These are phyloP conservation scores for Hyla sarda DNA, from an alignment of 2,113 vertebrate genomes.

Conservation along the genomic window DNA sequence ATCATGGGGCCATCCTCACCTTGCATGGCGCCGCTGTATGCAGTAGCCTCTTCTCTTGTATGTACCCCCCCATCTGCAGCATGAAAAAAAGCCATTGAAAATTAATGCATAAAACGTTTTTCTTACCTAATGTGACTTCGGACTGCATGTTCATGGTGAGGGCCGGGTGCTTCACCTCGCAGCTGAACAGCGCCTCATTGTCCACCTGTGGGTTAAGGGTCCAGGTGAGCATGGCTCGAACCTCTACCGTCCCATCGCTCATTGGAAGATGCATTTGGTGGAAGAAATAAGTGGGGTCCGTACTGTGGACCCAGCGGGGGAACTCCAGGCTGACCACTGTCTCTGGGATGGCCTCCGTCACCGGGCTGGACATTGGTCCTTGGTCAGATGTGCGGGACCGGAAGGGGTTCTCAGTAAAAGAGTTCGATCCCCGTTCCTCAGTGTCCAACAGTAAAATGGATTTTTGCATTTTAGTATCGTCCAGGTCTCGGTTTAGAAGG, in stretches of 20 bases:
- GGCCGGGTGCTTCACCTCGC: slow-evolving; percentile 92
- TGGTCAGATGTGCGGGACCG: slow-evolving; percentile 71
- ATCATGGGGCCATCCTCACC: too few relatives aligned
- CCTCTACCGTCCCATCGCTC: slow-evolving; percentile 86
- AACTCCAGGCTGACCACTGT: slow-evolving; percentile 93
- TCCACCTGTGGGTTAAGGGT: slow-evolving; percentile 92
- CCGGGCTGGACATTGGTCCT: slow-evolving; percentile 66
- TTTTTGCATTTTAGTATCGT: slow-evolving; percentile 87
- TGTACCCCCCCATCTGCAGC: background rate
- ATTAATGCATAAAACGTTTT: too few relatives aligned
- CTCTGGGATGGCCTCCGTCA: slow-evolving; percentile 86
- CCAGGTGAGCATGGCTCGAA: slow-evolving; percentile 89
- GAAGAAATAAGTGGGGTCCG: slow-evolving; percentile 86
- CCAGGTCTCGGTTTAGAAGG: slow-evolving; percentile 80
- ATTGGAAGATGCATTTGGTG: slow-evolving; percentile 77
- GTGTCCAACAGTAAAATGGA: slow-evolving; percentile 78
- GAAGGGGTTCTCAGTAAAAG: slow-evolving; percentile 75
- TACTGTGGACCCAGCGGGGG: slow-evolving; percentile 89
- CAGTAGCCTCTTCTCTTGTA: too few relatives aligned
- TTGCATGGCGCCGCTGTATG: too few relatives aligned
- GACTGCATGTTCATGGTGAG: slow-evolving; percentile 97
- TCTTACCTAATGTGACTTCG: slow-evolving; percentile 89
- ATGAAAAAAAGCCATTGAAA: background rate
- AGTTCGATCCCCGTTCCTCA: slow-evolving; percentile 64
- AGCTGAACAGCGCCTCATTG: slow-evolving; percentile 94